These are phyloP conservation scores for fruit fly (Drosophila melanogaster) DNA, from an alignment of 1,140 invertebrate species.

Conservation along the genomic window Release_6_plus_ISO1_MT NC_004354.4:12958001-12958500, in stretches of 20 bases:
- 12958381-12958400: constrained; percentile 35
- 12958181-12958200: neutral
- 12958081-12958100: too few species aligned
- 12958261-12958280: constrained; percentile 6
- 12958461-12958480: constrained; percentile 16
- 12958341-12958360: constrained; percentile 19
- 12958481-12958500: constrained; percentile 2
- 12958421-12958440: constrained; percentile 29
- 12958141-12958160: neutral
- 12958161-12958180: too few species aligned
- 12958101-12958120: too few species aligned
- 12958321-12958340: constrained; percentile 10
- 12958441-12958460: neutral
- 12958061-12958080: too few species aligned
- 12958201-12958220: neutral
- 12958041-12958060: too few species aligned
- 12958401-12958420: constrained; percentile 13
- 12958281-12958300: neutral
- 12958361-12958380: constrained; percentile 26
- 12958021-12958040: too few species aligned
- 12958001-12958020: too few species aligned
- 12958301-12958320: neutral
- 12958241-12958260: constrained; percentile 18
- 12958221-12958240: constrained; percentile 17
- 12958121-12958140: too few species aligned